A percentile compares a stretch with the other conserved stretches of the same genome.
Conservation (phyloP, 2,113 vertebrate species). For the Triplophysa tibetana region DNA sequence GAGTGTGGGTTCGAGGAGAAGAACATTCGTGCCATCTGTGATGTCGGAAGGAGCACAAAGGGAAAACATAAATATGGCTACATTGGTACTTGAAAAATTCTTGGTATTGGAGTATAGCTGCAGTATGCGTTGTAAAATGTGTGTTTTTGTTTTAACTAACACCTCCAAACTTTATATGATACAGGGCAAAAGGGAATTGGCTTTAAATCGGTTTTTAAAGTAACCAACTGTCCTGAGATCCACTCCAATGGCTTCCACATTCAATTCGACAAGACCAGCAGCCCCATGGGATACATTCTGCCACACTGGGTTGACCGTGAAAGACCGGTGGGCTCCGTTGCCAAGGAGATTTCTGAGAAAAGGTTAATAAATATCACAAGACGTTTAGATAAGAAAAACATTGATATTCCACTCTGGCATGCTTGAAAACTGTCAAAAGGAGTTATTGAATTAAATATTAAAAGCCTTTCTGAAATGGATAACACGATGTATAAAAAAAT, state of each 20-base stretch:
- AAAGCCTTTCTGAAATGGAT: too few relatives aligned
- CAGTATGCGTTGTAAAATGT: neutral
- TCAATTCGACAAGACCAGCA: constrained; percentile 73
- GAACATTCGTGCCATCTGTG: constrained; percentile 76
- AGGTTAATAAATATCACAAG: constrained; percentile 56
- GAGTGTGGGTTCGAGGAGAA: constrained; percentile 75
- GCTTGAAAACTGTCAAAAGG: neutral
- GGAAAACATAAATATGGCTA: constrained; percentile 79
- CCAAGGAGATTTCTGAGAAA: constrained; percentile 56
- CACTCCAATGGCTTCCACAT: constrained; percentile 80
- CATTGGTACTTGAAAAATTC: constrained; percentile 65
- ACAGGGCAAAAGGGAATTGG: constrained; percentile 81
- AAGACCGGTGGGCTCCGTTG: constrained; percentile 54
- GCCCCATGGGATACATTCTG: constrained; percentile 80
- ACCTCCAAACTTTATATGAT: neutral
- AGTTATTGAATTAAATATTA: neutral
- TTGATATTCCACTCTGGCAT: neutral
- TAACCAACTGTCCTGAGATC: constrained; percentile 79
- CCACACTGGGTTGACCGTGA: constrained; percentile 75
- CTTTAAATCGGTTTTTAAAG: constrained; percentile 81
- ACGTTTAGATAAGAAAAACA: too few relatives aligned
- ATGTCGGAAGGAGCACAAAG: constrained; percentile 79
- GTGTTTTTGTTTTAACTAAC: neutral
- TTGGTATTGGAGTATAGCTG: neutral
- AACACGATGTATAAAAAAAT: too few relatives aligned